Percentiles rank a stretch among this genome's conserved stretches.
phyloP scores from a whole-genome alignment of 2,113 vertebrate genomes.

The Limanda limanda region DNA sequence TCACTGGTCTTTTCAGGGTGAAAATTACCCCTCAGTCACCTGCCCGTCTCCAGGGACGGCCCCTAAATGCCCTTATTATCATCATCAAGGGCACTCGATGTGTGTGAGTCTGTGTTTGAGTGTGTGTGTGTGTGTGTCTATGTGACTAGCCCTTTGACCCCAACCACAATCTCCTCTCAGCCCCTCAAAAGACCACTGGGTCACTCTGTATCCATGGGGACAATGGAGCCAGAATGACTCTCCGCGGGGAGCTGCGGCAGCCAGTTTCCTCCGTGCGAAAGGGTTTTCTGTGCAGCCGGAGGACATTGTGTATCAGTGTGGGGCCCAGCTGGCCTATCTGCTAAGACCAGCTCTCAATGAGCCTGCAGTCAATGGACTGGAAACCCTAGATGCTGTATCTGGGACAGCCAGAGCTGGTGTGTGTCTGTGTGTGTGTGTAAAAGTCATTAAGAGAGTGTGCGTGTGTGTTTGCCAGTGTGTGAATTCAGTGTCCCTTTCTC shows the following conservation, averaged over 20 bases:
- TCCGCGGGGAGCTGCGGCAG: constrained; percentile 65
- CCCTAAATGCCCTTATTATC: constrained; percentile 82
- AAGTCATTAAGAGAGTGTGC: constrained; percentile 56
- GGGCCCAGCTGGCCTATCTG: constrained; percentile 82
- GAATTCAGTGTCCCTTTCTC: constrained; percentile 61
- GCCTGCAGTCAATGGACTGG: constrained; percentile 79
- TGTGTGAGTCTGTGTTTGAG: constrained; percentile 29
- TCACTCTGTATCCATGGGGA: constrained; percentile 63
- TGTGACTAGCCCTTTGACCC: constrained; percentile 67
- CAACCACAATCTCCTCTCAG: constrained; percentile 45
- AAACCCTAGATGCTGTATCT: constrained; percentile 75
- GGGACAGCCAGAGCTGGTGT: constrained; percentile 68
- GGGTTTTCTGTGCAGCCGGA: constrained; percentile 66
- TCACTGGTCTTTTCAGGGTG: constrained; percentile 80
- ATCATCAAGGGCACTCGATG: constrained; percentile 77
- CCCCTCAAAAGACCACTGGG: constrained; percentile 63
- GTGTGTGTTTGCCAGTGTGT: constrained; percentile 32
- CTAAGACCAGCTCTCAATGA: constrained; percentile 81
- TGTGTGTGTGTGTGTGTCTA: constrained; percentile 38
- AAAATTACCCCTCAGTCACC: constrained; percentile 82
- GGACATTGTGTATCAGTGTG: constrained; percentile 77
- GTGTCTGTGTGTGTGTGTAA: constrained; percentile 49
- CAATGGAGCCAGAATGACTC: constrained; percentile 70
- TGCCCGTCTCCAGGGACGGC: constrained; percentile 75
- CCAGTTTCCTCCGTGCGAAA: constrained; percentile 61